A percentile compares a stretch with the other conserved stretches of the same genome.
These are phyloP conservation scores for Epinephelus coioides DNA, from an alignment of 2,797 vertebrate genomes.

Conservation along the genomic window DNA sequence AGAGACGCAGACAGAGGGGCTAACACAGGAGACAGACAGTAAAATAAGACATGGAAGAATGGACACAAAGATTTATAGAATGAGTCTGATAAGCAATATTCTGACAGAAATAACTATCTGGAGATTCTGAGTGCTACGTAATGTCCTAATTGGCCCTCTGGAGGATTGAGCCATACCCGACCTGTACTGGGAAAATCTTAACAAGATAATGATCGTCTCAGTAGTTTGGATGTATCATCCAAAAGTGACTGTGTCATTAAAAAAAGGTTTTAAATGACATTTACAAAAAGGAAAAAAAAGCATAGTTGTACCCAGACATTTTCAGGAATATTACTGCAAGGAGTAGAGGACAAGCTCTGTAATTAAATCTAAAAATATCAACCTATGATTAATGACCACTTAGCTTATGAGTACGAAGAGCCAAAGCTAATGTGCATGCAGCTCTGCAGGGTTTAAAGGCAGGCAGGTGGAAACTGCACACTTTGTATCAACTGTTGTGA, in stretches of 20 bases:
- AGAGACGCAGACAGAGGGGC: conserved; percentile 34
- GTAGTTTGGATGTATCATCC: conserved; percentile 55
- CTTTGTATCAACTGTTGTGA: conserved; percentile 24
- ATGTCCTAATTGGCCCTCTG: conserved; percentile 79
- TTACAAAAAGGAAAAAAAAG: conserved; percentile 17
- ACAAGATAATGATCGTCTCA: conserved; percentile 70
- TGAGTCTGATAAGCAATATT: conserved; percentile 57
- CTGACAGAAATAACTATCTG: conserved; percentile 65
- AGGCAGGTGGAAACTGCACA: conserved; percentile 36
- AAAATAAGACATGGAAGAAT: conserved; percentile 52
- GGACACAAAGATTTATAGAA: conserved; percentile 66
- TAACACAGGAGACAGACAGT: conserved; percentile 36
- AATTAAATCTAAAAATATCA: conserved; percentile 81
- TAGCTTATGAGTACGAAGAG: conserved; percentile 62
- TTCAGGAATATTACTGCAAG: conserved; percentile 52
- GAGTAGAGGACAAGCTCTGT: conserved; percentile 57
- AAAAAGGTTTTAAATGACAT: conserved; percentile 60
- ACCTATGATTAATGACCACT: conserved; percentile 77
- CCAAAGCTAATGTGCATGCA: conserved; percentile 39
- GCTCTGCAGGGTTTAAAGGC: conserved; percentile 34
- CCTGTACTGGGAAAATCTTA: conserved; percentile 49
- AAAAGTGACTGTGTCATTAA: conserved; percentile 63
- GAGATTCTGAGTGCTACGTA: conserved; percentile 55
- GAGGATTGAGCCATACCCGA: conserved; percentile 68
- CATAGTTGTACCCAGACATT: conserved; percentile 34